Base-by-base conservation (phyloP, 1,140 invertebrate species). In the Tribolium madens region DNA sequence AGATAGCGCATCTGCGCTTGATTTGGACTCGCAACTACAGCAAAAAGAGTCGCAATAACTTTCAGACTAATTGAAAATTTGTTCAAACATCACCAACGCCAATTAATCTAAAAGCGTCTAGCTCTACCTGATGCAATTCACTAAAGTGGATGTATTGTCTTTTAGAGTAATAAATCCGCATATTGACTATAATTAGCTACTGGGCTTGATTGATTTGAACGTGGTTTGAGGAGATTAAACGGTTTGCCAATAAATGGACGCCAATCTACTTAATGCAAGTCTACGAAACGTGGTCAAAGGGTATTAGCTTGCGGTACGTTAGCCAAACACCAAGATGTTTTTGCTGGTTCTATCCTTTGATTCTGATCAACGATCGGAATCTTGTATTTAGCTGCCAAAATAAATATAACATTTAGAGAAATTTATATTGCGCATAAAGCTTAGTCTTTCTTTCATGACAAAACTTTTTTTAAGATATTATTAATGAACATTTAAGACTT, bases 301-400 rank as follows among this genome's bases (percentile, higher is more conserved):
- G 57, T 18, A 75, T 75, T 75, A 75, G 42, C 64, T 64, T 60
- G 73, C 52, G 73, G 73, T 75, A 46, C 73, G 73, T 75, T 75
- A 48, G 46, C 57, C 73, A 75, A 75, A 75, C 73, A 75, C 73
- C 52, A 60, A 60, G 42, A 60, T 15, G 73, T 46, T 75, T 75
- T 75, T 57, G 52, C 46, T 33, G 57, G 57, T 33, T 71, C 42
- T 36, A 31, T 2, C 18, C 57, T 6, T 10, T 3, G 26, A 64
- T 64, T 21, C 26, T 5, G 21, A 64, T 64, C 14, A 13, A 60
- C 9, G 18, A 31, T 31, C 31, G 10, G 52, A 33, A 60, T 60
- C 12, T 60, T 15, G 53, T 18, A 31, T 60, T 60, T 60, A 31
- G 26, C 6, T 2, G 6, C 26, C 26, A 31, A 31, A n/a, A n/a